A percentile compares a stretch with the other conserved stretches of the same genome.
Evolutionary conservation across 2,113 vertebrate genomes (phyloP).

Genomic region (Xiphias gladius): DNA sequence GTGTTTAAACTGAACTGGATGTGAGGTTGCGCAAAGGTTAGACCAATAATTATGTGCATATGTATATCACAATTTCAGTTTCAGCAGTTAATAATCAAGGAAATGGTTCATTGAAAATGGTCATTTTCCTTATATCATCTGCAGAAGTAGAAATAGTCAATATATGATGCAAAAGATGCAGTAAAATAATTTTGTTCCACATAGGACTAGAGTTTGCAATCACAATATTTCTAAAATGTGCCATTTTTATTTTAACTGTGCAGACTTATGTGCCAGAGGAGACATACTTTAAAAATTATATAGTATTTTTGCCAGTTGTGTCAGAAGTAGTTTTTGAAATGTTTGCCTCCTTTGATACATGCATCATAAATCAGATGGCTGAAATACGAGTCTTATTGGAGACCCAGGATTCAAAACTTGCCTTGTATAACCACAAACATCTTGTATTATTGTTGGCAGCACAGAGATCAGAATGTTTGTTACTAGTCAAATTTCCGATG

Average conservation of each 20-base stretch:
- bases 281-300: conserved; percentile 46
- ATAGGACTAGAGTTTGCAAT: neutral
- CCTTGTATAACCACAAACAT: conserved; percentile 64
- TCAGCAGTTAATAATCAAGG: conserved; percentile 1
- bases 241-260: neutral
- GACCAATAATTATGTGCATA: conserved; percentile 2
- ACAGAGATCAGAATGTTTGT: conserved; percentile 70
- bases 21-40: conserved; percentile 8
- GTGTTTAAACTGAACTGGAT: conserved; percentile 33
- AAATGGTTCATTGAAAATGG: neutral
- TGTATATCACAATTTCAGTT: neutral
- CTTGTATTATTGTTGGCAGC: conserved; percentile 72
- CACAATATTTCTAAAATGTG: conserved; percentile 5
- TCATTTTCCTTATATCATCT: neutral
- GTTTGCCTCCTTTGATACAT: conserved; percentile 34
- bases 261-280: neutral
- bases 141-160: conserved; percentile 1
- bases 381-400: conserved; percentile 47
- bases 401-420: conserved; percentile 32
- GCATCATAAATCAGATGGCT: conserved; percentile 57
- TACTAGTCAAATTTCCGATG: conserved; percentile 52
- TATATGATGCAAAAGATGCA: neutral
- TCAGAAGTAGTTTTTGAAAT: conserved; percentile 30
- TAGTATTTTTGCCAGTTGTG: conserved; percentile 29
- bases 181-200: neutral